Conservation (phyloP, 1,140 invertebrate species). For the Penaeus chinensis region DNA sequence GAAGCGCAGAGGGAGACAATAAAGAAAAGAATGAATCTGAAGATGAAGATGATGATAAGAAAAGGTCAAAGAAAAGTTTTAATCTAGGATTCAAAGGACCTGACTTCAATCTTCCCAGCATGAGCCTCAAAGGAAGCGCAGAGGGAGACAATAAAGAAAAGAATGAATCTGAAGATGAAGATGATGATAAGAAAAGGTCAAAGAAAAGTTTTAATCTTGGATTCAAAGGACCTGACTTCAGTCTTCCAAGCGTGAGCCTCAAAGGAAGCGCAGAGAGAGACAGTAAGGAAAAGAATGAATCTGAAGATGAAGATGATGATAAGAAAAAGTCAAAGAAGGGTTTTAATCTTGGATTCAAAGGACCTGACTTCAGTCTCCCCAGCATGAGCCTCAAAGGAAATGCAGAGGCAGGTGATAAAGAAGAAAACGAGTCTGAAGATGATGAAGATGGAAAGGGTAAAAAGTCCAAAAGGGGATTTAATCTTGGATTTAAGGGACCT, state of each 20-base stretch:
- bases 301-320: background rate
- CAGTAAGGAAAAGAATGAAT: background rate
- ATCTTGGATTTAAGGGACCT: too few relatives aligned
- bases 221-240: constrained; percentile 14
- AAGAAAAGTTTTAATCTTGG: background rate
- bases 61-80: background rate
- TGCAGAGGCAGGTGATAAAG: too few relatives aligned
- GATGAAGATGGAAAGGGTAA: too few relatives aligned
- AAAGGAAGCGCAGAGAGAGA: background rate
- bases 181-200: background rate
- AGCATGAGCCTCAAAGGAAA: too few relatives aligned
- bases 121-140: background rate
- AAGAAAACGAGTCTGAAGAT: too few relatives aligned
- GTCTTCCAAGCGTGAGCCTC: background rate
- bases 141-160: background rate
- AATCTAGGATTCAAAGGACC: background rate
- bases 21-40: too few relatives aligned
- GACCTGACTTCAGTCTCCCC: too few relatives aligned
- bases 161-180: constrained; percentile 5
- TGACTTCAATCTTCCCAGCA: background rate
- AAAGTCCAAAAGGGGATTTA: too few relatives aligned
- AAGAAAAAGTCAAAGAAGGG: too few relatives aligned
- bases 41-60: background rate
- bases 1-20: too few relatives aligned
- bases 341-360: too few relatives aligned